These are phyloP conservation scores for Boloria selene DNA, from an alignment of 2,888 invertebrate genomes.

Conservation along the genomic window DNA sequence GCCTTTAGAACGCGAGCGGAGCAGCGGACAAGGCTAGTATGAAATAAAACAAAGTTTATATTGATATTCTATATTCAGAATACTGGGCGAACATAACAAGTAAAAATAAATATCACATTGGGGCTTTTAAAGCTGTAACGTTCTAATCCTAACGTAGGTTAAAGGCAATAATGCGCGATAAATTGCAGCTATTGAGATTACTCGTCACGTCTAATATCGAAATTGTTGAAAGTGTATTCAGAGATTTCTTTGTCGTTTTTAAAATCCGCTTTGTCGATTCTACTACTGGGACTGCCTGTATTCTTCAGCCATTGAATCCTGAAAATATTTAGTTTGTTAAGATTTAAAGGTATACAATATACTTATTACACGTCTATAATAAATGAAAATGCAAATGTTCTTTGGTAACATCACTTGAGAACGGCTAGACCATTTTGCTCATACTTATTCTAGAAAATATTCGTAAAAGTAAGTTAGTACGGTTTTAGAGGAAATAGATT, in stretches of 20 bases:
- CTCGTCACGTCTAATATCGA: conserved; percentile 69
- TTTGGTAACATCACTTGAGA: no score
- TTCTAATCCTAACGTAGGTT: background rate
- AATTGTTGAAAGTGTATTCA: conserved; percentile 73
- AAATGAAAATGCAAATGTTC: background rate
- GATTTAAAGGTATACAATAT: background rate
- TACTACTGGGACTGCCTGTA: conserved; percentile 88
- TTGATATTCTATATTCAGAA: conserved; percentile 31
- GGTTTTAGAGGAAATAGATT: no score
- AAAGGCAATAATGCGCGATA: background rate
- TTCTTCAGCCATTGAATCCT: conserved; percentile 82
- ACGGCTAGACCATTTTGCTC: no score
- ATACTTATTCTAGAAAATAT: no score
- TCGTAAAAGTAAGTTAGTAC: no score
- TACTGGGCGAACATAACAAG: conserved; percentile 22
- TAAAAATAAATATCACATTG: conserved; percentile 40
- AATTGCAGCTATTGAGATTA: conserved; percentile 24
- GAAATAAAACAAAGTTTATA: conserved; percentile 32
- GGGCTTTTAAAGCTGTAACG: conserved; percentile 19
- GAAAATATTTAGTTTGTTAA: conserved; percentile 42
- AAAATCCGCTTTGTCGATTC: conserved; percentile 88
- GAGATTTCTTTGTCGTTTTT: conserved; percentile 83
- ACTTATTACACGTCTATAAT: background rate
- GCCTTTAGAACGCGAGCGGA: no score
- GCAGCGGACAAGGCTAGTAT: no score